Conservation (phyloP, 1,140 invertebrate species). For the Temnothorax curvispinosus region DNA sequence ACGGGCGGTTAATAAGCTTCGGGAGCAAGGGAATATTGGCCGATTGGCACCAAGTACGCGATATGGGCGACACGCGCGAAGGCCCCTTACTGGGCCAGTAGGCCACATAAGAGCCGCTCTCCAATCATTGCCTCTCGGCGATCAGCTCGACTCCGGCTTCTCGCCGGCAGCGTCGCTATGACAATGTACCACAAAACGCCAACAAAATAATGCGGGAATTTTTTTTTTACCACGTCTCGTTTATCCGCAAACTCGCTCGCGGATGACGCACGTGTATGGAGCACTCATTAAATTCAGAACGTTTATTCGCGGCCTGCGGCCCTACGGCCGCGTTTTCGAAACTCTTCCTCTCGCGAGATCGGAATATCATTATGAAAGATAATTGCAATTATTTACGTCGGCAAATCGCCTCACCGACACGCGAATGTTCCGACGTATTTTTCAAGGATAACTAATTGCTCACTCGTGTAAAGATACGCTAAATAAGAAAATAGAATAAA, state of each 20-base stretch:
- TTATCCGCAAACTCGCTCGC: no score
- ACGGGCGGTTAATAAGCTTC: constrained; percentile 20
- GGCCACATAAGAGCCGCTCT: constrained; percentile 56
- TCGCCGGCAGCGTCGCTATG: constrained; percentile 24
- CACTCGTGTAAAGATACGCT: not conserved
- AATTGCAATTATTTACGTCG: constrained; percentile 13
- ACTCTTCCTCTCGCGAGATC: not conserved
- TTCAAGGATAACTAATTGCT: not conserved
- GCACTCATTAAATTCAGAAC: not conserved
- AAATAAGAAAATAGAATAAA: not conserved
- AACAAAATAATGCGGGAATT: not conserved
- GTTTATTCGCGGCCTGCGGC: not conserved
- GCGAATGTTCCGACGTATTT: not conserved
- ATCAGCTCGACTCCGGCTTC: constrained; percentile 34
- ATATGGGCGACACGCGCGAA: constrained; percentile 23
- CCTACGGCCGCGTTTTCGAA: not conserved
- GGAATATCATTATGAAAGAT: not conserved
- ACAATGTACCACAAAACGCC: constrained; percentile 12
- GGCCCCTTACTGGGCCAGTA: constrained; percentile 50
- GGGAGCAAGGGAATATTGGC: constrained; percentile 21
- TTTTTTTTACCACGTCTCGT: not conserved
- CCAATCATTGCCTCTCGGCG: constrained; percentile 51
- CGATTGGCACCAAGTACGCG: constrained; percentile 16
- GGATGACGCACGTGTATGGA: not conserved
- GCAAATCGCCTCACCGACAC: not conserved